Conservation (phyloP, 1,140 invertebrate genomes). For the Diorhabda elongata region DNA sequence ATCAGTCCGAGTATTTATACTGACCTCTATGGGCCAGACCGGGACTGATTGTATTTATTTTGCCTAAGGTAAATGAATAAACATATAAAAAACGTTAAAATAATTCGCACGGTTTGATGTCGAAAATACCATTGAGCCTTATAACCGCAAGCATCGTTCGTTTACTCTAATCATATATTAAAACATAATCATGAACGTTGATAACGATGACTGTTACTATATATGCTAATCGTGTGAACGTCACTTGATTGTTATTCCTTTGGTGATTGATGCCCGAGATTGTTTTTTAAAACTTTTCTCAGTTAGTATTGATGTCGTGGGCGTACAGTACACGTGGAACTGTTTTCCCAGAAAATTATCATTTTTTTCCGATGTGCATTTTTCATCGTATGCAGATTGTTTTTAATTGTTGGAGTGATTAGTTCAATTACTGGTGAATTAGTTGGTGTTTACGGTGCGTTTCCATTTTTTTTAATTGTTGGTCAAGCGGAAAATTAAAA, state of each 20-base stretch:
- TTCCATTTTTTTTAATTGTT: too few species aligned
- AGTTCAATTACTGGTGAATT: not conserved
- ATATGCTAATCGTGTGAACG: not conserved
- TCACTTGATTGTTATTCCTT: not conserved
- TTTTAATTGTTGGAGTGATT: not conserved
- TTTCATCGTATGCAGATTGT: not conserved
- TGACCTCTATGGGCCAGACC: too few species aligned
- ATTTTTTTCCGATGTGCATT: not conserved
- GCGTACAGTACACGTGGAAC: not conserved
- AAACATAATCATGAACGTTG: not conserved
- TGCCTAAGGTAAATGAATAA: too few species aligned
- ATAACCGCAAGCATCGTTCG: not conserved
- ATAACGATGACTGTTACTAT: not conserved
- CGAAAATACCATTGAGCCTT: not conserved
- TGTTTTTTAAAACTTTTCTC: not conserved
- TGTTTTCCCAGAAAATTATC: not conserved
- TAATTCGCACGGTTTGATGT: too few species aligned
- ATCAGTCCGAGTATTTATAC: too few species aligned
- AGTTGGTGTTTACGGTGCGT: too few species aligned
- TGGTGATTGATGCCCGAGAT: not conserved
- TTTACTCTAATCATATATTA: conserved; percentile 1
- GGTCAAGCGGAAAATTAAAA: too few species aligned
- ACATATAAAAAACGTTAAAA: too few species aligned
- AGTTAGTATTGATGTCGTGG: not conserved
- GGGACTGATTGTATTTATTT: too few species aligned